These are phyloP conservation scores for Crotophaga sulcirostris DNA, from an alignment of 2,113 vertebrate species.

Conservation along the genomic window DNA sequence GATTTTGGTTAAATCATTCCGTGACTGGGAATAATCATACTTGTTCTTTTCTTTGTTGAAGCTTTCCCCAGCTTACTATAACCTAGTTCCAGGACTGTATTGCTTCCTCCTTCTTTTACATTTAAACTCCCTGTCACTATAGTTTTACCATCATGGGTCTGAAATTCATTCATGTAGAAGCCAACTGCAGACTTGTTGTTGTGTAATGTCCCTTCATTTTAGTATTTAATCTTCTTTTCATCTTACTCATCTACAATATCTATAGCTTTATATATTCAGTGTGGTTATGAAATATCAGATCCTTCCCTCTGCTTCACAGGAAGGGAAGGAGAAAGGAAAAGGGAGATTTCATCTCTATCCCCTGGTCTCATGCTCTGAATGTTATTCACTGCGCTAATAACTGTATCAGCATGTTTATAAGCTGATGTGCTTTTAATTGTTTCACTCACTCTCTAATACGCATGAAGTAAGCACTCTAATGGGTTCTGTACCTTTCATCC, in stretches of 20 bases:
- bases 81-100: background rate
- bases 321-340: conserved; percentile 7
- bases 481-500: conserved; percentile 67
- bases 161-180: conserved; percentile 1
- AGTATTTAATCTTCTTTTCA: conserved; percentile 34
- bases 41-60: background rate
- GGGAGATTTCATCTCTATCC: conserved; percentile 45
- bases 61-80: background rate
- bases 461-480: conserved; percentile 73
- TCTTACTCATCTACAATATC: background rate
- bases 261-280: background rate
- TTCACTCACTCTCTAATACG: conserved; percentile 57
- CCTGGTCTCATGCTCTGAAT: conserved; percentile 35
- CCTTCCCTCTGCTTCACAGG: background rate
- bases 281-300: background rate
- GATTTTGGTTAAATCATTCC: background rate
- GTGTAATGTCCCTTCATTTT: conserved; percentile 12
- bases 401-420: conserved; percentile 76
- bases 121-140: background rate
- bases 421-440: conserved; percentile 78
- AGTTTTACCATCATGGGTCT: background rate
- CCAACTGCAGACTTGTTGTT: background rate
- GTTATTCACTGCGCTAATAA: conserved; percentile 73
- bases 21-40: background rate
- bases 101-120: background rate